Evolutionary conservation across 1,140 invertebrate species (phyloP).

Genomic region (Drosophila mauritiana): DNA sequence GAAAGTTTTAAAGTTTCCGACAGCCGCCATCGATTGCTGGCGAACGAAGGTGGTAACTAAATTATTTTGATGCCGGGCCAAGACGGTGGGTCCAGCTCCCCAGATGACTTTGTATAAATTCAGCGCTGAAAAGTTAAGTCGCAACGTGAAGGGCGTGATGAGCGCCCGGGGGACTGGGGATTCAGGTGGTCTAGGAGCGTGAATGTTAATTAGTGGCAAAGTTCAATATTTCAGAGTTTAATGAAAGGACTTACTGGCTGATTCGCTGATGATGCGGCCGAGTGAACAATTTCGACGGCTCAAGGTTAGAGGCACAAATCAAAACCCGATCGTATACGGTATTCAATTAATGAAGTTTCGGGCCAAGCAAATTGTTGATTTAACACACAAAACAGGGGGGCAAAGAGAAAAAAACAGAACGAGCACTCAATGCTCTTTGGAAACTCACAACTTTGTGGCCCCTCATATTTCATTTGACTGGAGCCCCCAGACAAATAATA

Average conservation of each 20-base stretch:
- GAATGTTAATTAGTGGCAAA: slow-evolving; percentile 42
- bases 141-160: slow-evolving; percentile 45
- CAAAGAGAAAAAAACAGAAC: background rate
- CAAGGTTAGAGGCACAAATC: slow-evolving; percentile 24
- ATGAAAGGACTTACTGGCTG: slow-evolving; percentile 21
- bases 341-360: slow-evolving; percentile 36
- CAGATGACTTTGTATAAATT: slow-evolving; percentile 57
- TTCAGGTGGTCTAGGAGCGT: background rate
- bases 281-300: slow-evolving; percentile 4
- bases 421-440: slow-evolving; percentile 15
- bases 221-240: slow-evolving; percentile 39
- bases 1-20: slow-evolving; percentile 80
- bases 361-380: slow-evolving; percentile 10
- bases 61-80: slow-evolving; percentile 69
- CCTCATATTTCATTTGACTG: slow-evolving; percentile 41
- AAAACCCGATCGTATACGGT: slow-evolving; percentile 15
- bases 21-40: slow-evolving; percentile 67
- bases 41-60: slow-evolving; percentile 68
- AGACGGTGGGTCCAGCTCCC: background rate
- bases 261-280: slow-evolving; percentile 9
- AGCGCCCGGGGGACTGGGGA: background rate
- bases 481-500: slow-evolving; percentile 62
- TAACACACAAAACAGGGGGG: slow-evolving; percentile 3
- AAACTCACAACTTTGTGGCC: slow-evolving; percentile 22
- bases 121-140: slow-evolving; percentile 52